A percentile compares a stretch with the other conserved stretches of the same genome.
Evolutionary conservation across 2,113 vertebrate genomes (phyloP).

Genomic region (Dryoscopus gambensis): DNA sequence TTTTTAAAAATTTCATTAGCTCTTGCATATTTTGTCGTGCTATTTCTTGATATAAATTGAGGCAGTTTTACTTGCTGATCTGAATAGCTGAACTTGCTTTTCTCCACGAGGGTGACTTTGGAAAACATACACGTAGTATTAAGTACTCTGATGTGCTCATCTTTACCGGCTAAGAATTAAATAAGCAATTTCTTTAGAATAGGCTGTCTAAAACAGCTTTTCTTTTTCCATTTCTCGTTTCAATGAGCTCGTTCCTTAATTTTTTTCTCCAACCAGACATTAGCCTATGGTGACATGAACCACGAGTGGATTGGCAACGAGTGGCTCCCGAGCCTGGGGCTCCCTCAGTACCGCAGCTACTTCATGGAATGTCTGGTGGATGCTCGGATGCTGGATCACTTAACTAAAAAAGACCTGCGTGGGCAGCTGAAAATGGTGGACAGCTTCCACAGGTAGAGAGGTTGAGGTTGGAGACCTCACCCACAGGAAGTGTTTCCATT

Average conservation of each 20-base stretch:
- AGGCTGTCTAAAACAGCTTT: neutral
- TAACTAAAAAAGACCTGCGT: slow-evolving; percentile 96
- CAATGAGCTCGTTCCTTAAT: neutral
- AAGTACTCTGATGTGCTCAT: neutral
- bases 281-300: slow-evolving; percentile 98
- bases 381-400: slow-evolving; percentile 96
- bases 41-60: neutral
- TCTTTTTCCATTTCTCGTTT: neutral
- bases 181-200: neutral
- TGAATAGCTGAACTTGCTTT: neutral
- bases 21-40: neutral
- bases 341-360: slow-evolving; percentile 96
- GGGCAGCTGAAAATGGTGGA: slow-evolving; percentile 98
- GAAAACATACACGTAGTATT: neutral
- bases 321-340: slow-evolving; percentile 92
- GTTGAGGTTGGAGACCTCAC: neutral
- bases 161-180: neutral
- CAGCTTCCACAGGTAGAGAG: slow-evolving; percentile 91
- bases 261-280: slow-evolving; percentile 71
- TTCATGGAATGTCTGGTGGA: slow-evolving; percentile 99
- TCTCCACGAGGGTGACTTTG: neutral
- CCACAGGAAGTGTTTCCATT: neutral
- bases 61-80: neutral
- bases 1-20: neutral
- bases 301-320: slow-evolving; percentile 98